phyloP scores from a whole-genome alignment of 1,140 invertebrate genomes.

The Diachasma alloeum region DNA sequence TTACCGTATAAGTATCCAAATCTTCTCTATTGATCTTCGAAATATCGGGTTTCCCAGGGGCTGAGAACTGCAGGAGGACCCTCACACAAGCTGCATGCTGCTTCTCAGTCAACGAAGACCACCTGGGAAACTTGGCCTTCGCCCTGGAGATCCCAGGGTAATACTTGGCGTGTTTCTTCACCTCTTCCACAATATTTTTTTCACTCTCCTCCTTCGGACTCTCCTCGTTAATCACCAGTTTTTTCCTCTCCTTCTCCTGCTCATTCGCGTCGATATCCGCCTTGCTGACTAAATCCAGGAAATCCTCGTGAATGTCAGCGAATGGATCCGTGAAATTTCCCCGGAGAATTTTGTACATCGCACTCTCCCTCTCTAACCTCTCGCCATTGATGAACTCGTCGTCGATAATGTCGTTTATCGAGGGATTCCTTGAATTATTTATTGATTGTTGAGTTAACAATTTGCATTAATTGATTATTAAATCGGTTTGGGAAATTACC shows the following conservation, averaged over 20 bases:
- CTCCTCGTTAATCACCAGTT: neutral
- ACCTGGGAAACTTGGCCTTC: slow-evolving; percentile 32
- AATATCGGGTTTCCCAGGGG: slow-evolving; percentile 25
- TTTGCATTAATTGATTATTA: too few species aligned
- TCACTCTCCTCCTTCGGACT: neutral
- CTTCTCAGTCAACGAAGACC: slow-evolving; percentile 30
- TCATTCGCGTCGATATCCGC: neutral
- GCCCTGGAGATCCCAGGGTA: slow-evolving; percentile 41
- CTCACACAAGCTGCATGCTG: slow-evolving; percentile 41
- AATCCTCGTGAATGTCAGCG: slow-evolving; percentile 37
- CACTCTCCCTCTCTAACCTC: slow-evolving; percentile 42
- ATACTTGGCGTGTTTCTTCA: slow-evolving; percentile 19
- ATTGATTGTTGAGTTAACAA: too few species aligned
- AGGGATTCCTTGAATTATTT: slow-evolving; percentile 36
- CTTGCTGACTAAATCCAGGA: slow-evolving; percentile 17
- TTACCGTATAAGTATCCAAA: slow-evolving; percentile 40
- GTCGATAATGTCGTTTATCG: slow-evolving; percentile 43
- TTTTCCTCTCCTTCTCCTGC: neutral
- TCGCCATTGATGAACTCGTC: slow-evolving; percentile 38
- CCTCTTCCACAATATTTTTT: neutral
- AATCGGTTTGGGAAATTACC: neutral
- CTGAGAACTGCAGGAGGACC: slow-evolving; percentile 36
- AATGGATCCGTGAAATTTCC: slow-evolving; percentile 41
- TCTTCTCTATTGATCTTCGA: slow-evolving; percentile 36
- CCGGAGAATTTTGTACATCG: slow-evolving; percentile 40